Evolutionary conservation across 2,113 vertebrate species (phyloP).

Genomic region (Crotalus viridis): DNA sequence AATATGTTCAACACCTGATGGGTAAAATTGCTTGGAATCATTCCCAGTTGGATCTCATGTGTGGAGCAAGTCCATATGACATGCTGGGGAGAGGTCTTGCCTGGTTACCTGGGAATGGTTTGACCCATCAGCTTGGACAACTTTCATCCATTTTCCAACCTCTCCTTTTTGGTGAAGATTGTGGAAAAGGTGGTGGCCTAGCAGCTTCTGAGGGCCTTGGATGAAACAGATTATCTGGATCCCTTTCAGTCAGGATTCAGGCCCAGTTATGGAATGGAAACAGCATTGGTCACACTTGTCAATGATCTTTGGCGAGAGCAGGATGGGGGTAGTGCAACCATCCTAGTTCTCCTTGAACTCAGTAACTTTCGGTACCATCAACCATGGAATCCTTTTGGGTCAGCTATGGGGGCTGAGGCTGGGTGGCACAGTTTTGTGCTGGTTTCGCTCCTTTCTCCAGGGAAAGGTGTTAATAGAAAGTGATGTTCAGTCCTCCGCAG

Average conservation of each 20-base stretch:
- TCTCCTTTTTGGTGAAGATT: neutral
- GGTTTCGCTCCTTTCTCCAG: neutral
- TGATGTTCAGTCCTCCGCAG: neutral
- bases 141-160: neutral
- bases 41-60: neutral
- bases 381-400: neutral
- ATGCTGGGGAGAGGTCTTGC: neutral
- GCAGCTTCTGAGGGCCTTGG: neutral
- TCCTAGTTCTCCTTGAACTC: neutral
- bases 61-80: neutral
- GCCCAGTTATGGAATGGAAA: neutral
- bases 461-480: neutral
- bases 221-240: neutral
- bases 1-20: neutral
- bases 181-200: neutral
- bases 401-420: neutral
- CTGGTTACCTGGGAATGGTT: neutral
- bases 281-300: neutral
- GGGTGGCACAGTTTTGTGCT: neutral
- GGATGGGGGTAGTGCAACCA: neutral
- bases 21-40: neutral
- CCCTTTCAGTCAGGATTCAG: neutral
- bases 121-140: neutral
- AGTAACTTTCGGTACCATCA: neutral
- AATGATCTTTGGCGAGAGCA: neutral